Evolutionary conservation across 2,797 vertebrate species (phyloP).

Genomic region (Rhabdomys pumilio): DNA sequence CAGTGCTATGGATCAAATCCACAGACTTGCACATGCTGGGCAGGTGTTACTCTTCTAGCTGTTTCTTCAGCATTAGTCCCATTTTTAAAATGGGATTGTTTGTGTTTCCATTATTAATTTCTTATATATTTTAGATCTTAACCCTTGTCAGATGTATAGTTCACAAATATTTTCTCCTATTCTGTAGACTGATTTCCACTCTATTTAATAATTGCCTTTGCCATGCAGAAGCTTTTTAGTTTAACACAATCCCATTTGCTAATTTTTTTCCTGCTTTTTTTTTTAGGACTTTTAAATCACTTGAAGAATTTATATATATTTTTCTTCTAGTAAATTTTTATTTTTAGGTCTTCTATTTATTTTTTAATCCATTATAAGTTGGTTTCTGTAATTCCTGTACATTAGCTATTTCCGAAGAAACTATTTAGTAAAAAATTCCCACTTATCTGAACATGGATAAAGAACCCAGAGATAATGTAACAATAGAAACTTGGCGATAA

Average conservation of each 20-base stretch:
- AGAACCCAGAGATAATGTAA: background rate
- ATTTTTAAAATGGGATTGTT: background rate
- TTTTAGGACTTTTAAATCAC: background rate
- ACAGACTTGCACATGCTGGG: background rate
- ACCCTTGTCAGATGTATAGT: background rate
- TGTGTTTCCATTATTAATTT: too few species aligned
- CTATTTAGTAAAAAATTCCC: slow-evolving; percentile 28
- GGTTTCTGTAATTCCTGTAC: background rate
- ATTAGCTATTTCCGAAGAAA: slow-evolving; percentile 41
- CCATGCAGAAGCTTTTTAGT: background rate
- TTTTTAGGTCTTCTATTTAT: background rate
- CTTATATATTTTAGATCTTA: background rate
- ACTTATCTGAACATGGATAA: background rate
- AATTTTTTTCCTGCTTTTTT: background rate
- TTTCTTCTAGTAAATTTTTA: background rate
- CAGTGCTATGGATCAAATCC: background rate
- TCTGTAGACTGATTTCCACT: background rate
- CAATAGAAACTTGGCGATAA: background rate
- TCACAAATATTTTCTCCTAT: background rate
- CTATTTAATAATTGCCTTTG: background rate
- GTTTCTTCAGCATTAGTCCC: background rate
- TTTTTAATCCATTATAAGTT: background rate
- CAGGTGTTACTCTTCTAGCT: too few species aligned
- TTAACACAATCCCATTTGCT: background rate
- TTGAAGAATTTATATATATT: background rate